Evolutionary conservation across 2,797 vertebrate genomes (phyloP).

Genomic region (Otolemur crassicaudatus): DNA sequence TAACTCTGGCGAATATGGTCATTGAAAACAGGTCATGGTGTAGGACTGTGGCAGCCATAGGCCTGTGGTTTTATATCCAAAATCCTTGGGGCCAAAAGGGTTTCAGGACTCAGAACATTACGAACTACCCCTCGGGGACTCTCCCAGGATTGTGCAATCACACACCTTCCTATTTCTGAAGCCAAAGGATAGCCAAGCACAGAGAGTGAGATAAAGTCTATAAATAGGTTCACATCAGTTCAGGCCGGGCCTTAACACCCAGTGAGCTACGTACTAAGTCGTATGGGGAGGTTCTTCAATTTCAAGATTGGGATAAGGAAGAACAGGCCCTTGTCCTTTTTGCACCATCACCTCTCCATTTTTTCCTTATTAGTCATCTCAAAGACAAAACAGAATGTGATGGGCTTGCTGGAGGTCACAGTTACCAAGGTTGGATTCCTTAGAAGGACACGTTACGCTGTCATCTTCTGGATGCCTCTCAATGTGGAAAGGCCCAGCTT

Average conservation of each 20-base stretch:
- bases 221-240: constrained; percentile 48
- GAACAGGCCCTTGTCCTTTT: neutral
- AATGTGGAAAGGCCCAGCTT: neutral
- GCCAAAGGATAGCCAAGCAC: neutral
- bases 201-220: constrained; percentile 33
- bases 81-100: neutral
- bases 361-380: neutral
- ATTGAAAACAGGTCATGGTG: neutral
- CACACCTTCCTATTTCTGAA: constrained; percentile 35
- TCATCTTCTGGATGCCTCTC: neutral
- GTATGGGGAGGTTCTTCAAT: constrained; percentile 30
- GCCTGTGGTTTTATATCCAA: neutral
- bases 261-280: neutral
- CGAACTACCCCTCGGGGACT: neutral
- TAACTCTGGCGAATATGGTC: neutral
- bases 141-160: neutral
- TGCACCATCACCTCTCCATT: neutral
- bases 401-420: neutral
- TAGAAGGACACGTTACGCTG: neutral
- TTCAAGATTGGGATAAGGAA: constrained; percentile 30
- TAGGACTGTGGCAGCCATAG: neutral
- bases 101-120: neutral
- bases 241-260: neutral
- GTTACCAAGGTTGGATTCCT: neutral
- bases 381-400: neutral